Base-by-base conservation (phyloP, 2,797 vertebrate genomes). In the Varecia variegata region DNA sequence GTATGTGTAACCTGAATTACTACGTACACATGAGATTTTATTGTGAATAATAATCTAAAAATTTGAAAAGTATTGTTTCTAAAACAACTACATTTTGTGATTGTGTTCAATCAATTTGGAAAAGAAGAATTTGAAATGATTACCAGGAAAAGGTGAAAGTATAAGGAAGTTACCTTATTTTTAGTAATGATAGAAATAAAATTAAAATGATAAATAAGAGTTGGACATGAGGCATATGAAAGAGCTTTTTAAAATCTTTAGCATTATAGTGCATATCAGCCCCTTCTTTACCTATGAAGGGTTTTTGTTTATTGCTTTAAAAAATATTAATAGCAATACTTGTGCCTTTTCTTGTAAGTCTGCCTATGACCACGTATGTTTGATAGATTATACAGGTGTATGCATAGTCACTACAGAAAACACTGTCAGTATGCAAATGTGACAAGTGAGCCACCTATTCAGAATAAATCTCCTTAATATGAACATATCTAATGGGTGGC, bases 381-480 rank as follows among this genome's bases (percentile, higher is more conserved):
- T 54, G 50, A 60, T 6, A 38, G 25, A 84, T 4, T 2, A 13
- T 20, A 27, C 3, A 56, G 52, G 23, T 23, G 8, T 47, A 15
- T 13, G 45, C 15, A 77, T 5, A 85, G 73, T 68, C 43, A 35
- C 13, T 32, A 50, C 2, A 27, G 27, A 81, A 32, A 52, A 81
- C 73, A 71, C 5, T 21, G 68, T 21, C 62, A 60, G 30, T 68
- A 86, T 73, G 68, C 79, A 89, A 95, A 95, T 84, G 25, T n/a
- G 58, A 80, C 56, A 73, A 60, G 43, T 38, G 67, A 80, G 77
- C 71, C 21, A 76, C n/a, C 60, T 70, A 47, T 6, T 58, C 79
- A n/a, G 56, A 96, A 65, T 95, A 91, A 79, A 88, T 43, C 43
- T 91, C 47, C 13, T 82, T 87, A 25, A 87, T 76, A n/a, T 60